These are phyloP conservation scores for Drosophila leonis DNA, from an alignment of 2,888 invertebrate genomes.

Conservation along the genomic window DNA sequence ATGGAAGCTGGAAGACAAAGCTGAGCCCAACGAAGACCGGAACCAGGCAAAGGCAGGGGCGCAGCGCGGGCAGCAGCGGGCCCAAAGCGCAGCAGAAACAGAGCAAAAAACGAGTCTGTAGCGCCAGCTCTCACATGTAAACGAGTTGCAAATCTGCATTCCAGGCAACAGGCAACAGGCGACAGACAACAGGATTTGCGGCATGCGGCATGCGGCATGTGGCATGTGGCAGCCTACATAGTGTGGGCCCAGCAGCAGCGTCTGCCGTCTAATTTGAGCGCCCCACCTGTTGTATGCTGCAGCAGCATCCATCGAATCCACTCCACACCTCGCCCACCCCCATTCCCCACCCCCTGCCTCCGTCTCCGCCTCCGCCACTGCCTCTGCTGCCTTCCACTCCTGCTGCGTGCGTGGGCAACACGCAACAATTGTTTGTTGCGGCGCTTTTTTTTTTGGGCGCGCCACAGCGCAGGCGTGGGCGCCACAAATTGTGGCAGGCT, in stretches of 20 bases:
- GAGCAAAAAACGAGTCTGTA: slow-evolving; percentile 36
- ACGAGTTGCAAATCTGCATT: slow-evolving; percentile 77
- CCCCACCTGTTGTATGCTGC: slow-evolving; percentile 59
- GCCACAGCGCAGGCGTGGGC: slow-evolving; percentile 55
- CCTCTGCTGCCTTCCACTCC: not conserved
- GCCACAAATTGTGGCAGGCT: slow-evolving; percentile 50
- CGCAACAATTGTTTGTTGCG: slow-evolving; percentile 10
- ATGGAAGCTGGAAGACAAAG: slow-evolving; percentile 11
- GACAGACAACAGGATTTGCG: slow-evolving; percentile 64
- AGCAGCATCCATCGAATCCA: slow-evolving; percentile 17
- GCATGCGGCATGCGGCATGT: slow-evolving; percentile 22
- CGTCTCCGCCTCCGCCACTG: no score
- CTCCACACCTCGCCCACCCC: not conserved
- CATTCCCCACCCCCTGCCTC: not conserved
- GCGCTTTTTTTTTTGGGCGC: slow-evolving; percentile 21
- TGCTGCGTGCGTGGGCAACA: slow-evolving; percentile 45
- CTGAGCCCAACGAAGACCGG: slow-evolving; percentile 67
- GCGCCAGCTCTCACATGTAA: slow-evolving; percentile 62
- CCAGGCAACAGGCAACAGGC: slow-evolving; percentile 64
- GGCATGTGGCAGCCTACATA: slow-evolving; percentile 20
- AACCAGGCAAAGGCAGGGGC: slow-evolving; percentile 55
- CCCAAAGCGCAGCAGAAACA: slow-evolving; percentile 22
- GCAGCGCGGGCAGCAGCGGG: slow-evolving; percentile 26
- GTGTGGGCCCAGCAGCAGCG: slow-evolving; percentile 24
- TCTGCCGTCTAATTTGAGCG: slow-evolving; percentile 30